Conservation (phyloP, 2,113 vertebrate genomes). For the Aleadryas rufinucha region DNA sequence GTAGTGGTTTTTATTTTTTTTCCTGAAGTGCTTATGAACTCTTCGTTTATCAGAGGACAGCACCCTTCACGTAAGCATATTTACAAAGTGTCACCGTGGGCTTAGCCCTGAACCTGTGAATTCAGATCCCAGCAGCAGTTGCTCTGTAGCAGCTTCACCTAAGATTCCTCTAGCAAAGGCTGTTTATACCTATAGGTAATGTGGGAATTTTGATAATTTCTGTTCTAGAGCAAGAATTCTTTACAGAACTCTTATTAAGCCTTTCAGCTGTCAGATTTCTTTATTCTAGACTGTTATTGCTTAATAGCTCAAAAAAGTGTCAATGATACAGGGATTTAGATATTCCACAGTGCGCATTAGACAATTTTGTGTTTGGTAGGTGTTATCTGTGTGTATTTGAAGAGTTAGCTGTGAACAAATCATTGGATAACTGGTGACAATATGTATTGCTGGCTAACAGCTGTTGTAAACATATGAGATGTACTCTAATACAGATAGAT, state of each 20-base stretch:
- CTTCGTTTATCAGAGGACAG: background rate
- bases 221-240: background rate
- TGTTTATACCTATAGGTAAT: background rate
- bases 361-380: background rate
- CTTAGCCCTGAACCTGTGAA: background rate
- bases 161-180: background rate
- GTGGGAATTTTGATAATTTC: background rate
- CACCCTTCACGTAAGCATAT: background rate
- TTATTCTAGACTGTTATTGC: background rate
- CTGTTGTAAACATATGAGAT: background rate
- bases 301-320: background rate
- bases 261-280: background rate
- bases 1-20: background rate
- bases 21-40: background rate
- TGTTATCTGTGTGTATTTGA: background rate
- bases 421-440: background rate
- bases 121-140: background rate
- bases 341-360: background rate
- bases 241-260: background rate
- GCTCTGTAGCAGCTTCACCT: background rate
- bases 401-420: background rate
- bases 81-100: fast-evolving
- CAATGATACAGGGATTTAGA: fast-evolving
- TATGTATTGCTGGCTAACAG: background rate
- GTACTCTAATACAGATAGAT: background rate